Percentiles rank a stretch among this genome's conserved stretches.
Conservation (phyloP, 2,888 invertebrate species). For the Odontothrips loti region DNA sequence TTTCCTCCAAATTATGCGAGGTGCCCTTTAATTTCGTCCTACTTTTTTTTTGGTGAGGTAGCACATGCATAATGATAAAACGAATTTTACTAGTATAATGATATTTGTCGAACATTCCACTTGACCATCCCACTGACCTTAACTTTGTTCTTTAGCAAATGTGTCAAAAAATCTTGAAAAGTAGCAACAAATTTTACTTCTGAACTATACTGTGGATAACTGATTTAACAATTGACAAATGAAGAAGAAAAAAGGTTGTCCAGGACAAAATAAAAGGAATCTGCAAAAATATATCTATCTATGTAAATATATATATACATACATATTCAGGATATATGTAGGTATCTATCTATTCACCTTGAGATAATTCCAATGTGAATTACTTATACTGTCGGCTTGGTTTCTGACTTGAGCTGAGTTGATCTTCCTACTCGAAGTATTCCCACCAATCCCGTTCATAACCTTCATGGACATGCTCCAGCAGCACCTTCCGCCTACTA, state of each 20-base stretch:
- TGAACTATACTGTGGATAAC: background rate
- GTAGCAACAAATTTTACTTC: background rate
- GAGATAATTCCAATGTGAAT: background rate
- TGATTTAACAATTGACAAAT: background rate
- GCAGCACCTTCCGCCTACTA: constrained; percentile 87
- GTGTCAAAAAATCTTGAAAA: background rate
- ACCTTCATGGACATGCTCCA: constrained; percentile 98
- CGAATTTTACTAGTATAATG: background rate
- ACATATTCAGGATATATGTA: constrained; percentile 11
- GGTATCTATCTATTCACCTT: constrained; percentile 13
- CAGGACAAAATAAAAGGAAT: constrained; percentile 12
- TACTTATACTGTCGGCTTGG: background rate
- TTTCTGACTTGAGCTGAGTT: background rate
- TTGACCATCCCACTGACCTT: background rate
- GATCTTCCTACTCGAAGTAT: constrained; percentile 69
- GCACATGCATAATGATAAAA: background rate
- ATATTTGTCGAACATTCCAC: background rate
- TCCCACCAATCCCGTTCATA: constrained; percentile 99
- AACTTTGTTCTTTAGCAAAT: background rate
- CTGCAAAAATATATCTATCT: constrained; percentile 22
- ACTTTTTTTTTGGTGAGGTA: background rate
- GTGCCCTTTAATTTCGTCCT: background rate
- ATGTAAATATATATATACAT: constrained; percentile 15
- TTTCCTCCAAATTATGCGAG: background rate
- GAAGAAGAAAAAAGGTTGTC: background rate